A percentile compares a stretch with the other conserved stretches of the same genome.
Conservation (phyloP, 2,797 vertebrate genomes). For the Eutrigla gurnardus region DNA sequence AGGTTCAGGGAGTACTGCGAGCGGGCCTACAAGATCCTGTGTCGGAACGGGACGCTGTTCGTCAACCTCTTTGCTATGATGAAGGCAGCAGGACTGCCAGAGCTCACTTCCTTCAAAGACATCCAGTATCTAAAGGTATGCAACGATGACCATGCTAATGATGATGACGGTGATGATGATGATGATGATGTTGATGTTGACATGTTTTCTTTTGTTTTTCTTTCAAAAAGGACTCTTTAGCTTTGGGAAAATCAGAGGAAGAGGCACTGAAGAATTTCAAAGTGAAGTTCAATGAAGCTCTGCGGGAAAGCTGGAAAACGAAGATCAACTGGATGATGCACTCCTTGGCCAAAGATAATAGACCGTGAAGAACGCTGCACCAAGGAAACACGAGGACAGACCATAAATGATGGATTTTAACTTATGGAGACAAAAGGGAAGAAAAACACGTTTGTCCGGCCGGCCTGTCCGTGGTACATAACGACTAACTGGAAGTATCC, state of each 20-base stretch:
- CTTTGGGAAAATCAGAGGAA: constrained; percentile 94
- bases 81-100: constrained; percentile 97
- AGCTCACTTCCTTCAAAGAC: constrained; percentile 97
- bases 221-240: constrained; percentile 91
- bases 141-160: not conserved
- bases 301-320: constrained; percentile 99
- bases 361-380: constrained; percentile 79
- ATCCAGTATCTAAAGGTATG: constrained; percentile 98
- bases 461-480: constrained; percentile 28
- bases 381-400: constrained; percentile 25
- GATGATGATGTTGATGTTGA: constrained; percentile 9
- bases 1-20: constrained; percentile 97
- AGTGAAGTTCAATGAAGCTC: constrained; percentile 97
- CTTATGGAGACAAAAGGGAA: constrained; percentile 50
- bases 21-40: constrained; percentile 95
- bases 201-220: constrained; percentile 23
- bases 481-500: constrained; percentile 39
- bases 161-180: not conserved
- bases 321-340: constrained; percentile 99
- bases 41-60: constrained; percentile 94
- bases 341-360: constrained; percentile 96
- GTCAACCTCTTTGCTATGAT: constrained; percentile 98
- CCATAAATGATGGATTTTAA: constrained; percentile 57
- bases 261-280: constrained; percentile 98
- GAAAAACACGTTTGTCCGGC: constrained; percentile 45